phyloP scores from a whole-genome alignment of 2,113 vertebrate genomes.

The Scalopus aquaticus region DNA sequence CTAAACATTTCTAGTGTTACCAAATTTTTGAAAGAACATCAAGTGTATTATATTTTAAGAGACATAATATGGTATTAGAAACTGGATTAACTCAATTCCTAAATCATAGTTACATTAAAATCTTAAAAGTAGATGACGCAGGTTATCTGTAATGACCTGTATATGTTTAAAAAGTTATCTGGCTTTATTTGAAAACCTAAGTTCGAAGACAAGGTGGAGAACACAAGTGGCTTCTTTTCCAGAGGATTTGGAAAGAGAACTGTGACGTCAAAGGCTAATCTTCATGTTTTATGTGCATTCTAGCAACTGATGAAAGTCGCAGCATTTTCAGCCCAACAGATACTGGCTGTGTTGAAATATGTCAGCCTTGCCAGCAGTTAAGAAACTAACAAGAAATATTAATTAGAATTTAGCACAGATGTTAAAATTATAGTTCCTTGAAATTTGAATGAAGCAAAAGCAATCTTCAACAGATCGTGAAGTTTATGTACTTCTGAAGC shows the following conservation, averaged over 20 bases:
- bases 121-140: neutral
- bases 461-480: neutral
- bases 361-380: neutral
- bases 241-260: neutral
- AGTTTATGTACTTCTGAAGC: neutral
- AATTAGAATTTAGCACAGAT: neutral
- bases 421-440: neutral
- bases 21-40: neutral
- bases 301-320: neutral
- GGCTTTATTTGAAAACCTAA: neutral
- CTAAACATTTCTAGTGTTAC: constrained; percentile 1
- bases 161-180: neutral
- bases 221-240: neutral
- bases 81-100: neutral
- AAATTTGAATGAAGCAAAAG: constrained; percentile 13
- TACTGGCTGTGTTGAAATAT: neutral
- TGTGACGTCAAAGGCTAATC: neutral
- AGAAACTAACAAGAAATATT: neutral
- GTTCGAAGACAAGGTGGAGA: neutral
- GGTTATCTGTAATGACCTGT: neutral
- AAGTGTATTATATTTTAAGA: neutral
- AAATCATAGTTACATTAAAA: neutral
- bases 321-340: neutral
- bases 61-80: neutral
- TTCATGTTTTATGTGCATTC: neutral